These are phyloP conservation scores for Pseudopodoces humilis DNA, from an alignment of 2,113 vertebrate species.

Conservation along the genomic window DNA sequence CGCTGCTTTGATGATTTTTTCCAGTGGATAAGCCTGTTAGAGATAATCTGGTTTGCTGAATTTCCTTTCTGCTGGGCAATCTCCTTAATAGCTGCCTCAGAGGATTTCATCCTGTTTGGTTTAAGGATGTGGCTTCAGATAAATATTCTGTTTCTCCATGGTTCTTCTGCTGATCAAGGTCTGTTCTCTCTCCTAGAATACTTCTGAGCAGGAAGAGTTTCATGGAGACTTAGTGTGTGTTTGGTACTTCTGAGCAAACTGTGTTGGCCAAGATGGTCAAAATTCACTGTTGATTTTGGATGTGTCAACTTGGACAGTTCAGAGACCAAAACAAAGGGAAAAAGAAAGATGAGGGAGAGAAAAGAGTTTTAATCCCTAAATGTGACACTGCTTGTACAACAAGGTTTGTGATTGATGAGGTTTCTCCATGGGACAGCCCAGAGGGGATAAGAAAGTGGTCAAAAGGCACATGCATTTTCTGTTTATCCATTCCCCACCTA, in stretches of 20 bases:
- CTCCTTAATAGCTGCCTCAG: background rate
- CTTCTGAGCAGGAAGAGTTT: background rate
- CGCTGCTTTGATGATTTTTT: conserved; percentile 18
- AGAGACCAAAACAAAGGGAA: background rate
- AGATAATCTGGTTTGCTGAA: conserved; percentile 68
- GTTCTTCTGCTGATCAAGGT: background rate
- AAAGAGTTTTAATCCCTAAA: background rate
- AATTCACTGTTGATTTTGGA: background rate
- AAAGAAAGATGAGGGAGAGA: background rate
- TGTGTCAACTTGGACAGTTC: fast-evolving
- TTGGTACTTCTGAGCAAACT: background rate
- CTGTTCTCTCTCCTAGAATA: background rate
- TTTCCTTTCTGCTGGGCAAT: conserved; percentile 50
- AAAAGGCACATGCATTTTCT: background rate
- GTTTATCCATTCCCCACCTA: background rate
- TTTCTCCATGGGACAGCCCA: background rate
- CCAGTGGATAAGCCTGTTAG: conserved; percentile 59
- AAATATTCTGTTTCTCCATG: background rate
- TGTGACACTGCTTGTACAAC: fast-evolving
- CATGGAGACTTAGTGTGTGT: fast-evolving
- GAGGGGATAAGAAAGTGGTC: background rate
- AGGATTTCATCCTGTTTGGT: conserved; percentile 20
- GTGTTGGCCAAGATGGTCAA: background rate
- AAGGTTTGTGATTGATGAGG: fast-evolving
- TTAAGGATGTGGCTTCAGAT: background rate